Percentiles rank a stretch among this genome's conserved stretches.
These are phyloP conservation scores for Neogale vison DNA, from an alignment of 2,113 vertebrate genomes.

Conservation along the genomic window DNA sequence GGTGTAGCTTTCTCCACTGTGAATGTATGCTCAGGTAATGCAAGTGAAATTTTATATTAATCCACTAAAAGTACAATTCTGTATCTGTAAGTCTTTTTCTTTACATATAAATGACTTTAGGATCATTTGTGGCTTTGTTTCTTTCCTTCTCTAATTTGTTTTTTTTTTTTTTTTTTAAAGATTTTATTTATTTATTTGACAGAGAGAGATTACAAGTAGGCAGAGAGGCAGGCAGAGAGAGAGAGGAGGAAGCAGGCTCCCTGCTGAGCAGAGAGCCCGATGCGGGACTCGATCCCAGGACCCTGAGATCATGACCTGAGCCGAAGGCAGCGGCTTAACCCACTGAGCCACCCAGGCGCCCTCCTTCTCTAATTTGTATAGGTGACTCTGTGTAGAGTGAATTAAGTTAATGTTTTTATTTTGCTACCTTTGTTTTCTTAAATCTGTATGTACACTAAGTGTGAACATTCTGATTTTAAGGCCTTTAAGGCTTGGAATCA, in stretches of 20 bases:
- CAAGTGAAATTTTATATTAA: neutral
- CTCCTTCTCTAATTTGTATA: neutral
- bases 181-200: too few species aligned
- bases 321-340: too few species aligned
- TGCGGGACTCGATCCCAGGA: too few species aligned
- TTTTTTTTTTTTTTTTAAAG: too few species aligned
- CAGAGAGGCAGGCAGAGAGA: too few species aligned
- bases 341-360: too few species aligned
- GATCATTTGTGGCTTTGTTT: neutral
- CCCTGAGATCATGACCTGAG: too few species aligned
- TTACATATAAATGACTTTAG: neutral
- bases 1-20: neutral
- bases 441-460: neutral
- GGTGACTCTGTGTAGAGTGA: neutral
- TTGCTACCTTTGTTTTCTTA: conserved; percentile 30
- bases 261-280: too few species aligned
- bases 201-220: too few species aligned
- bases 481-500: neutral
- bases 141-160: too few species aligned
- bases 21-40: neutral
- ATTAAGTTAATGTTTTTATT: conserved; percentile 18
- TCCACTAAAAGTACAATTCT: conserved; percentile 29
- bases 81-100: neutral
- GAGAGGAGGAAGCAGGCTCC: too few species aligned
- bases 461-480: conserved; percentile 33